Percentiles rank a stretch among this genome's conserved stretches.
Conservation (phyloP, 2,113 vertebrate species). For the Myotis yumanensis region DNA sequence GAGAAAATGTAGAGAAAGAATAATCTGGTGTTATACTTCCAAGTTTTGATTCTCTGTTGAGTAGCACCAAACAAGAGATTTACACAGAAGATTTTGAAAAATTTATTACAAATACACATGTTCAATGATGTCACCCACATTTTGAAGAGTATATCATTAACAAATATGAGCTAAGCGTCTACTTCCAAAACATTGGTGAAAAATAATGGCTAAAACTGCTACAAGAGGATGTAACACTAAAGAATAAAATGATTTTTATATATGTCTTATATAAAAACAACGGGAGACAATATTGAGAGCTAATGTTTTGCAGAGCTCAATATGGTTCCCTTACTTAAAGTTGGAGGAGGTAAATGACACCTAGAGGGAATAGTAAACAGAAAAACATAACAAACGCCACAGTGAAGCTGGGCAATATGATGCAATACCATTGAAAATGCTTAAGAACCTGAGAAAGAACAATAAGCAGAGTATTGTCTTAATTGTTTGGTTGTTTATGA, state of each 20-base stretch:
- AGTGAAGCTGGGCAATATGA: neutral
- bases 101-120: slow-evolving; percentile 14
- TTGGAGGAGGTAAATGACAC: slow-evolving; percentile 9
- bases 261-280: slow-evolving; percentile 23
- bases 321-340: neutral
- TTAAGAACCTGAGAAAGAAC: slow-evolving; percentile 14
- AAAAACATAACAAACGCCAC: slow-evolving; percentile 26
- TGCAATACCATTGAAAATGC: neutral
- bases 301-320: slow-evolving; percentile 37
- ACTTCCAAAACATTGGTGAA: slow-evolving; percentile 48
- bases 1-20: slow-evolving; percentile 30
- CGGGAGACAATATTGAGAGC: slow-evolving; percentile 51
- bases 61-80: neutral
- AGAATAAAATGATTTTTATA: slow-evolving; percentile 36
- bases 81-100: slow-evolving; percentile 25
- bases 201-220: slow-evolving; percentile 46
- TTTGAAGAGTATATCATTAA: slow-evolving; percentile 58
- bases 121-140: slow-evolving; percentile 50
- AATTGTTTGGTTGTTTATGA: neutral
- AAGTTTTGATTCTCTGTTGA: neutral
- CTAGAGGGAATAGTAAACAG: neutral
- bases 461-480: neutral
- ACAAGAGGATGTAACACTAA: neutral
- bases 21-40: neutral
- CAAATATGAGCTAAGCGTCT: slow-evolving; percentile 48